Evolutionary conservation across 2,888 invertebrate genomes (phyloP).

Genomic region (Atrina japonica): DNA sequence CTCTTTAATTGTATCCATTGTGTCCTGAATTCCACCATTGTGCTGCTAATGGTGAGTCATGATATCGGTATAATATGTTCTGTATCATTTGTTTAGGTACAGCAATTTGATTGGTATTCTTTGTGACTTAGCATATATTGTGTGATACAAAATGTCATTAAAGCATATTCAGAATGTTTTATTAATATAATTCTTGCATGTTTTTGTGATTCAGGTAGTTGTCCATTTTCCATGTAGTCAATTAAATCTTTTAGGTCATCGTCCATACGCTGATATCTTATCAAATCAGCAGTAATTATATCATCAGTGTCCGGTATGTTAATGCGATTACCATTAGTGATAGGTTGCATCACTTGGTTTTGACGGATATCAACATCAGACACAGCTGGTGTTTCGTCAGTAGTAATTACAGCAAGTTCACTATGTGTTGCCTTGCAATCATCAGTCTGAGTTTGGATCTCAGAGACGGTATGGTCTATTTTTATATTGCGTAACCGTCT

Average conservation of each 20-base stretch:
- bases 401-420: not conserved
- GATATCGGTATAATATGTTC: constrained; percentile 26
- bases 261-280: not conserved
- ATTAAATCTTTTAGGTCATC: not conserved
- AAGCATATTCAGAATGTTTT: constrained; percentile 33
- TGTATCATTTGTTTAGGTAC: constrained; percentile 23
- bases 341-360: not conserved
- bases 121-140: constrained; percentile 30
- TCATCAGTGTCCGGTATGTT: no score
- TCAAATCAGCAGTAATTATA: no score
- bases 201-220: constrained; percentile 37
- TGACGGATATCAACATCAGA: no score
- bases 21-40: constrained; percentile 49
- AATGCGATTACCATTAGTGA: not conserved
- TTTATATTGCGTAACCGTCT: no score
- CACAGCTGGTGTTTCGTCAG: not conserved
- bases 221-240: constrained; percentile 12
- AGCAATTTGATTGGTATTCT: constrained; percentile 11
- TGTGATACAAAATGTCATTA: constrained; percentile 44
- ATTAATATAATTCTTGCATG: constrained; percentile 32
- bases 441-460: no score
- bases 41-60: constrained; percentile 36
- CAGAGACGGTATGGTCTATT: no score
- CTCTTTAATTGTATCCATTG: constrained; percentile 37
- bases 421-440: no score